phyloP scores from a whole-genome alignment of 2,113 vertebrate genomes.

The Marmota monax region DNA sequence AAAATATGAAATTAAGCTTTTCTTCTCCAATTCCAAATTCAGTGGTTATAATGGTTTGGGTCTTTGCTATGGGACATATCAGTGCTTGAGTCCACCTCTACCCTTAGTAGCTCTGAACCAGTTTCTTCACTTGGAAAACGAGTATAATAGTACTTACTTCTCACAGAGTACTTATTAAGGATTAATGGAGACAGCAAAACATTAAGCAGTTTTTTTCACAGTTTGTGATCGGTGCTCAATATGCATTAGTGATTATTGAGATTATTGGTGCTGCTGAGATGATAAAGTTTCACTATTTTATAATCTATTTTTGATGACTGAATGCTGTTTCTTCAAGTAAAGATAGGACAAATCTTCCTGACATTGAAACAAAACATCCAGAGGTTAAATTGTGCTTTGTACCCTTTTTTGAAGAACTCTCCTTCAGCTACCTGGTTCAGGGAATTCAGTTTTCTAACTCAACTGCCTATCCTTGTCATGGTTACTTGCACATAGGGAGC shows the following conservation, averaged over 20 bases:
- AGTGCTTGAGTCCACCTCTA: not conserved
- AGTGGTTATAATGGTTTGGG: not conserved
- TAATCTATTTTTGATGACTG: conserved; percentile 2
- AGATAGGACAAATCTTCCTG: not conserved
- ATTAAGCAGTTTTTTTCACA: not conserved
- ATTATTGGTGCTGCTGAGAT: not conserved
- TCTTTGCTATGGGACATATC: not conserved
- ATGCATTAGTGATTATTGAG: not conserved
- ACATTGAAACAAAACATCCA: not conserved
- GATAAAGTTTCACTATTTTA: not conserved
- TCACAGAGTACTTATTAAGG: not conserved
- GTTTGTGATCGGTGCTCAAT: not conserved
- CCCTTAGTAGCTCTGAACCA: not conserved
- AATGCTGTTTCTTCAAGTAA: not conserved
- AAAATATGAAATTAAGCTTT: conserved; percentile 16
- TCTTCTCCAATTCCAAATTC: not conserved
- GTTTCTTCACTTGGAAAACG: conserved; percentile 29
- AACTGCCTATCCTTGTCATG: not conserved
- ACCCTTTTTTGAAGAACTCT: not conserved
- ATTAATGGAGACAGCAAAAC: not conserved
- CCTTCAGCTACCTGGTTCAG: not conserved
- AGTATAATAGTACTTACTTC: not conserved
- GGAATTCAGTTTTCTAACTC: not conserved
- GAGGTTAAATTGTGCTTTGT: not conserved
- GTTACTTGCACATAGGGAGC: not conserved